These are phyloP conservation scores for Athene noctua DNA, from an alignment of 2,113 vertebrate genomes.

Conservation along the genomic window DNA sequence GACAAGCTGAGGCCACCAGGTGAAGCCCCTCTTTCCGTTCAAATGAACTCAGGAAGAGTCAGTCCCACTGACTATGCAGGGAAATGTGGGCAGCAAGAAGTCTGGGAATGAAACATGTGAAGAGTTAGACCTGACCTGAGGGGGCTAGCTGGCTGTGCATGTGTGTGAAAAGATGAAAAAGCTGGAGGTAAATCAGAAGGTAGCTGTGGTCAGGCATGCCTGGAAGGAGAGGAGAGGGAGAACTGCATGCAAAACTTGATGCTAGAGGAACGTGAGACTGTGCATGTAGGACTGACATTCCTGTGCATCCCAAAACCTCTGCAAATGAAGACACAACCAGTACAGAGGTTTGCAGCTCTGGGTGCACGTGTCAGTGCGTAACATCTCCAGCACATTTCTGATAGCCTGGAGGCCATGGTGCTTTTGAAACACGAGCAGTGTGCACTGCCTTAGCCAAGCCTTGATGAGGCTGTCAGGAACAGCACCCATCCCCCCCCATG, in stretches of 20 bases:
- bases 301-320: not conserved
- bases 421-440: fast-evolving
- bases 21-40: not conserved
- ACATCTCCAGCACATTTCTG: not conserved
- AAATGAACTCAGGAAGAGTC: not conserved
- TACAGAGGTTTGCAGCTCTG: not conserved
- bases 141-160: fast-evolving
- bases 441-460: not conserved
- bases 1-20: not conserved
- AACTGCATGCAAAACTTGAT: fast-evolving
- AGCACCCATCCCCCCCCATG: fast-evolving
- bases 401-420: not conserved
- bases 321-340: not conserved
- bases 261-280: not conserved
- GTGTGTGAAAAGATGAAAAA: not conserved
- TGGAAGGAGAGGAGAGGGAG: not conserved
- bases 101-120: not conserved
- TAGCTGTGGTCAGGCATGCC: not conserved
- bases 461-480: not conserved
- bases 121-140: not conserved
- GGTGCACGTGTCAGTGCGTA: fast-evolving
- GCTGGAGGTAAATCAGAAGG: not conserved
- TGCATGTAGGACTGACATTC: not conserved
- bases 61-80: not conserved
- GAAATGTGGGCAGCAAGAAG: not conserved